Evolutionary conservation across 2,888 invertebrate species (phyloP).

Genomic region (Drosophila subquinaria): DNA sequence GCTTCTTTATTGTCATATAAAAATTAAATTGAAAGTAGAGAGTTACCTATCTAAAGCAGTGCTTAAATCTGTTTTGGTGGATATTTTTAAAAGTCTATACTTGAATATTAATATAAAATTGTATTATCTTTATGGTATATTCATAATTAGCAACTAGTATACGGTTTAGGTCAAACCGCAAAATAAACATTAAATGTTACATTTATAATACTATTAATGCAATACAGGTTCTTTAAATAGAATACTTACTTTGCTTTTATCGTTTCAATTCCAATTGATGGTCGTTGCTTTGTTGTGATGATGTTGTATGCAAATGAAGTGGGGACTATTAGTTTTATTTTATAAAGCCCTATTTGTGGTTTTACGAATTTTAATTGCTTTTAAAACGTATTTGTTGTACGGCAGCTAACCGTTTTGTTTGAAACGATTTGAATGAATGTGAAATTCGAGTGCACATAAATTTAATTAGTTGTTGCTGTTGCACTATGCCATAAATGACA

Average conservation of each 20-base stretch:
- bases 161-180: not conserved
- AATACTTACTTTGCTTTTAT: slow-evolving; percentile 43
- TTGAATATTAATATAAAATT: not conserved
- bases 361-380: slow-evolving; percentile 64
- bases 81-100: not conserved
- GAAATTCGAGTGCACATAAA: slow-evolving; percentile 60
- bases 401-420: slow-evolving; percentile 66
- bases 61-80: not conserved
- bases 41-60: not conserved
- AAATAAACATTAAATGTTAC: not conserved
- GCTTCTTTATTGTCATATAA: not conserved
- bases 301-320: slow-evolving; percentile 63
- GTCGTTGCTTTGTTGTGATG: slow-evolving; percentile 34
- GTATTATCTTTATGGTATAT: not conserved
- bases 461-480: slow-evolving; percentile 44
- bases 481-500: slow-evolving; percentile 56
- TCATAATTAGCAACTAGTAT: not conserved
- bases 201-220: slow-evolving; percentile 4
- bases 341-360: slow-evolving; percentile 49
- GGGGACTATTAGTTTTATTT: slow-evolving; percentile 44
- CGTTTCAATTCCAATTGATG: slow-evolving; percentile 17
- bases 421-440: slow-evolving; percentile 43
- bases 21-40: too few species aligned
- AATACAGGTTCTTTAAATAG: slow-evolving; percentile 24
- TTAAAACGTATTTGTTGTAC: slow-evolving; percentile 66